phyloP scores from a whole-genome alignment of 2,113 vertebrate species.

The Alaudala cheleensis region DNA sequence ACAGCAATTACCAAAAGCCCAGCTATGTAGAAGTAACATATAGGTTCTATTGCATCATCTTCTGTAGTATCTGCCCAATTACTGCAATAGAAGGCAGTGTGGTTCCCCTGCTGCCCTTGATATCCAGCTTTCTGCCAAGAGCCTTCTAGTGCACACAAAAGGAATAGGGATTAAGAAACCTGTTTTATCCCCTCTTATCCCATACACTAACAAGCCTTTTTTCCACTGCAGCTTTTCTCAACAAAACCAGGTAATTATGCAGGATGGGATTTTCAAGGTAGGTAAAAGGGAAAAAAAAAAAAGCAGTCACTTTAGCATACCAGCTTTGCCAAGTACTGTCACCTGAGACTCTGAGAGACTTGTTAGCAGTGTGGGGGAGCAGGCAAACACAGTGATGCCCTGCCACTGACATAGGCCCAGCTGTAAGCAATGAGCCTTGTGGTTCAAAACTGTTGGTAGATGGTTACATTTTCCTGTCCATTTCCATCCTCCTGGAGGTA shows the following conservation, averaged over 20 bases:
- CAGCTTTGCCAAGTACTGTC: neutral
- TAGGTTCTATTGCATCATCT: neutral
- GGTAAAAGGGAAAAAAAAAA: neutral
- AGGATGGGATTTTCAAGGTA: neutral
- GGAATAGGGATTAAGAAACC: neutral
- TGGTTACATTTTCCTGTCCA: neutral
- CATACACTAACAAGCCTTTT: constrained; percentile 22
- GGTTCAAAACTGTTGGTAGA: neutral
- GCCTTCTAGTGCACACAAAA: neutral
- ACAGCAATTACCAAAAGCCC: neutral
- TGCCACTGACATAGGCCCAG: neutral
- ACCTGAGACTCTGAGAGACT: neutral
- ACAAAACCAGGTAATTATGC: neutral
- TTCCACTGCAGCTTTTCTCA: neutral
- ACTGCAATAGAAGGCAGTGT: neutral
- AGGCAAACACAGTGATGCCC: neutral
- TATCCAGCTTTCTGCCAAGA: constrained; percentile 30
- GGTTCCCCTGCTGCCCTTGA: neutral
- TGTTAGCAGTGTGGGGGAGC: neutral
- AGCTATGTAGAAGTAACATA: neutral
- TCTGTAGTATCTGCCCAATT: neutral
- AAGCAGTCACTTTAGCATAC: neutral
- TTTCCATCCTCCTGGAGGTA: neutral
- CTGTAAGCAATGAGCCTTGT: neutral
- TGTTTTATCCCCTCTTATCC: neutral